phyloP scores from a whole-genome alignment of 2,888 invertebrate species.

The Tenthredo scrophulariae region DNA sequence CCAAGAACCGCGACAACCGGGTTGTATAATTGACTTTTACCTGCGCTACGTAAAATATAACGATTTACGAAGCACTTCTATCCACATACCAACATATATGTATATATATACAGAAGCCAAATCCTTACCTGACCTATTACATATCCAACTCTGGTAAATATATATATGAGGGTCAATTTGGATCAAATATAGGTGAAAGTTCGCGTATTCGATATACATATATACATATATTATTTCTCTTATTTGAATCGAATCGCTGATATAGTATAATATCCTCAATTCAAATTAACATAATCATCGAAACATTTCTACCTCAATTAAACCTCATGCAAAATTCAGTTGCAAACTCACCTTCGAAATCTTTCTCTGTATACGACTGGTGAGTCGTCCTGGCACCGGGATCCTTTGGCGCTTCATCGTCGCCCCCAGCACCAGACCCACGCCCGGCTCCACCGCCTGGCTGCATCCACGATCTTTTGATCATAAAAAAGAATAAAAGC shows the following conservation, averaged over 20 bases:
- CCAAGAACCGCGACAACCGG: not conserved
- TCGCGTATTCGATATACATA: not conserved
- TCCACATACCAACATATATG: not conserved
- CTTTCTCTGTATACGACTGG: conserved; percentile 91
- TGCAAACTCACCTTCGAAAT: conserved; percentile 88
- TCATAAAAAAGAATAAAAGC: not conserved
- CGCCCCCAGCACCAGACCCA: conserved; percentile 70
- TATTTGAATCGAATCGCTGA: not conserved
- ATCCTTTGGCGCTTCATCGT: conserved; percentile 92
- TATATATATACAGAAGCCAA: conserved; percentile 67
- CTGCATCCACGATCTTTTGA: conserved; percentile 80
- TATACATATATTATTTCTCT: not conserved
- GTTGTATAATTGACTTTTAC: conserved; percentile 33
- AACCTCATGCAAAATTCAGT: not conserved
- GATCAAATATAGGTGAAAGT: not conserved
- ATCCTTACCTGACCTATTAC: conserved; percentile 69
- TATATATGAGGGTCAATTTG: not conserved
- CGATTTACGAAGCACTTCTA: conserved; percentile 75
- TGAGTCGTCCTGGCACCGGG: conserved; percentile 90
- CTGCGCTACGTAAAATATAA: conserved; percentile 62
- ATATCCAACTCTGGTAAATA: conserved; percentile 30
- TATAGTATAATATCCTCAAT: no score
- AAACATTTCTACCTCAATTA: not conserved
- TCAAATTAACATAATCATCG: not conserved
- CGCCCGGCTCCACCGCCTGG: conserved; percentile 74